Conservation (phyloP, 2,797 vertebrate species). For the Amazona ochrocephala region DNA sequence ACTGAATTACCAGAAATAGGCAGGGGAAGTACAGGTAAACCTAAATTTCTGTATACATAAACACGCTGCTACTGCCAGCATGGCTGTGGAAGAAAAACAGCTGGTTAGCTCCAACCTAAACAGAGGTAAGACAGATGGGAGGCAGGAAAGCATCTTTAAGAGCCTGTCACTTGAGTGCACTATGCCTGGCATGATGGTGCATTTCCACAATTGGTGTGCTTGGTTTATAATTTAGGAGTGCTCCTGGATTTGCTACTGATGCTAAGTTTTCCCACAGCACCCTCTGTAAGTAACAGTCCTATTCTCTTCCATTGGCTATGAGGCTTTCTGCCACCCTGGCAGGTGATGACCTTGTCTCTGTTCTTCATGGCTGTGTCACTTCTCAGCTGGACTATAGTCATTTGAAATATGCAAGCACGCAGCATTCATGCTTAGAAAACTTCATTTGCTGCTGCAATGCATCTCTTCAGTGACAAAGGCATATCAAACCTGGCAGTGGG, state of each 20-base stretch:
- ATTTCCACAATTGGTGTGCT: background rate
- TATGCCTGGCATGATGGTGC: background rate
- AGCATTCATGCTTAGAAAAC: slow-evolving; percentile 58
- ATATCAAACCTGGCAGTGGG: slow-evolving; percentile 46
- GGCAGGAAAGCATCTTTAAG: background rate
- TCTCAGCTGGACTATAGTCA: slow-evolving; percentile 52
- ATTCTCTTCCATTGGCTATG: background rate
- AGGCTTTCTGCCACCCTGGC: background rate
- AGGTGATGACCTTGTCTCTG: slow-evolving; percentile 35
- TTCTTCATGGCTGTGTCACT: slow-evolving; percentile 49
- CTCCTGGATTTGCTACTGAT: background rate
- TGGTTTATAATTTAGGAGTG: background rate
- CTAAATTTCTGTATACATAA: background rate
- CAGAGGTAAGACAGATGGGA: background rate
- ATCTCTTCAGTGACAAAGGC: slow-evolving; percentile 57
- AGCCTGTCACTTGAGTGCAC: background rate
- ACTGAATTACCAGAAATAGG: background rate
- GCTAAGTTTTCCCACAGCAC: background rate
- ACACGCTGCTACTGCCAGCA: background rate
- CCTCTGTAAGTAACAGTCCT: background rate
- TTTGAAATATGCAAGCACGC: slow-evolving; percentile 42
- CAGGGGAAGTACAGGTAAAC: background rate
- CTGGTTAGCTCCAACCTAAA: background rate
- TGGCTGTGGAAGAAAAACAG: background rate
- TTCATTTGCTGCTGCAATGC: slow-evolving; percentile 55